These are phyloP conservation scores for Notodonta dromedarius DNA, from an alignment of 2,888 invertebrate genomes.

Conservation along the genomic window DNA sequence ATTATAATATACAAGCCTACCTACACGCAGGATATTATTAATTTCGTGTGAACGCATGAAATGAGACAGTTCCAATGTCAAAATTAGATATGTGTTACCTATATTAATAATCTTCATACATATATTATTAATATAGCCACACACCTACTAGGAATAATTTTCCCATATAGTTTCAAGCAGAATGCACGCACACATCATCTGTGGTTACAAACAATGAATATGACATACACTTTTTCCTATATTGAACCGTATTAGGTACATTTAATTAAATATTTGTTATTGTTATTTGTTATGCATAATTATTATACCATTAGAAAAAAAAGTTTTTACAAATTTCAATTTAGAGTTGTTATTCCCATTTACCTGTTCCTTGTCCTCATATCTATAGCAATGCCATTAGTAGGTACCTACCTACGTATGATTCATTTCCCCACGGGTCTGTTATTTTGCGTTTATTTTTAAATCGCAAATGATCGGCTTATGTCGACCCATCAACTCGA, in stretches of 20 bases:
- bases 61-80: not conserved
- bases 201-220: too few relatives aligned
- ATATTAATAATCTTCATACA: not conserved
- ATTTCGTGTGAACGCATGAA: constrained; percentile 26
- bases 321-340: too few relatives aligned
- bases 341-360: too few relatives aligned
- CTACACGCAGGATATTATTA: constrained; percentile 33
- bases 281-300: too few relatives aligned
- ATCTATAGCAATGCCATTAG: not conserved
- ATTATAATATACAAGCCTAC: constrained; percentile 2
- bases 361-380: not conserved
- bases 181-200: too few relatives aligned
- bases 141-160: not conserved
- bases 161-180: not conserved
- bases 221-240: too few relatives aligned
- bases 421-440: constrained; percentile 15
- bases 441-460: constrained; percentile 51
- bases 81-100: constrained; percentile 1
- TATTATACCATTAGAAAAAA: too few relatives aligned
- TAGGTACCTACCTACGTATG: not conserved
- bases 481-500: constrained; percentile 73
- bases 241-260: too few relatives aligned
- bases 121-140: not conserved
- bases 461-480: constrained; percentile 76
- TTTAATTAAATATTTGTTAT: too few relatives aligned